Conservation (phyloP, 2,888 invertebrate species). For the Synergus umbraculus region DNA sequence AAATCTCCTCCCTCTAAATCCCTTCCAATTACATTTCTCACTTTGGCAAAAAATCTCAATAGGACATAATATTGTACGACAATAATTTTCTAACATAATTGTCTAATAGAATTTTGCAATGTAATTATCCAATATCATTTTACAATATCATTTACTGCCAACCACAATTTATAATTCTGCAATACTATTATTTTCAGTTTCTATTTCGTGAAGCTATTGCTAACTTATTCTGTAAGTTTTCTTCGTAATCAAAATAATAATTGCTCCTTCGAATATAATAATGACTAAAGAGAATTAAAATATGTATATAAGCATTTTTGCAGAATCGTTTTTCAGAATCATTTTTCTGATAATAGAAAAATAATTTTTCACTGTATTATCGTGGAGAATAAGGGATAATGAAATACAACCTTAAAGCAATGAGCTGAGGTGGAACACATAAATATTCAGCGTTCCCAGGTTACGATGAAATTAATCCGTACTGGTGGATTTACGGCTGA, state of each 20-base stretch:
- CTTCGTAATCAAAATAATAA: neutral
- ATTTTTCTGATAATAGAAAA: neutral
- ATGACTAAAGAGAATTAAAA: neutral
- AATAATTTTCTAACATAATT: slow-evolving; percentile 49
- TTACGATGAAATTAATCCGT: slow-evolving; percentile 73
- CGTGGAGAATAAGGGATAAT: slow-evolving; percentile 37
- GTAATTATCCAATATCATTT: slow-evolving; percentile 41
- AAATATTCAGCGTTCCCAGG: slow-evolving; percentile 68
- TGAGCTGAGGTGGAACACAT: slow-evolving; percentile 58
- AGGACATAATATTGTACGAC: slow-evolving; percentile 47
- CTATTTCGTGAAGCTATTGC: neutral
- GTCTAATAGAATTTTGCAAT: slow-evolving; percentile 46
- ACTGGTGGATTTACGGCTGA: slow-evolving; percentile 71
- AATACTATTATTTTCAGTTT: slow-evolving; percentile 13
- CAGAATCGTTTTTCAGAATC: neutral
- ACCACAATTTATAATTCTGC: slow-evolving; percentile 15
- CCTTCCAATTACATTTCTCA: slow-evolving; percentile 26
- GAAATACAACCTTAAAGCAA: slow-evolving; percentile 49
- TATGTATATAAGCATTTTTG: neutral
- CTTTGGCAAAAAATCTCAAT: slow-evolving; percentile 47
- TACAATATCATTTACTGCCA: slow-evolving; percentile 13
- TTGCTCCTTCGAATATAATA: neutral
- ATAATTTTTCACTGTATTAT: neutral
- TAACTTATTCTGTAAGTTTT: neutral
- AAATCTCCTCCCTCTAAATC: slow-evolving; percentile 23